A percentile compares a stretch with the other conserved stretches of the same genome.
Conservation (phyloP, 1,140 invertebrate species). For the Globodera rostochiensis region DNA sequence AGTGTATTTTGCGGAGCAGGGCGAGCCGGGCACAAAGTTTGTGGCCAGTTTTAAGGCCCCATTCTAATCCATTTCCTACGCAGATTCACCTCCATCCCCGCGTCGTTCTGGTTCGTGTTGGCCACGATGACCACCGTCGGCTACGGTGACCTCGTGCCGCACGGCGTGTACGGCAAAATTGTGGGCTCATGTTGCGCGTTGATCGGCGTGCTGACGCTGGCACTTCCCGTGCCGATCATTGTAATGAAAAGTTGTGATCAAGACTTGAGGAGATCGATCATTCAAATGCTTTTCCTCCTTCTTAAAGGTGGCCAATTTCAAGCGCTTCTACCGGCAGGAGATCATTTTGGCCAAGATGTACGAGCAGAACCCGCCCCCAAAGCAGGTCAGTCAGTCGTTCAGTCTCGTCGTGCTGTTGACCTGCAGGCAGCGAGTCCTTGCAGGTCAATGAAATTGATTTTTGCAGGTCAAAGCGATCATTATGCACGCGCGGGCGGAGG, state of each 20-base stretch:
- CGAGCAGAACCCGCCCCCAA: constrained; percentile 64
- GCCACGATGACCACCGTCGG: constrained; percentile 64
- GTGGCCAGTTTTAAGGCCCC: constrained; percentile 70
- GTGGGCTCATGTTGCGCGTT: constrained; percentile 84
- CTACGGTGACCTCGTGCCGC: constrained; percentile 72
- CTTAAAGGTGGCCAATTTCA: constrained; percentile 61
- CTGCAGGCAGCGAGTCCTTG: not conserved
- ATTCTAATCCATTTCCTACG: not conserved
- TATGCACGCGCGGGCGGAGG: constrained; percentile 9
- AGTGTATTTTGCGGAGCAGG: constrained; percentile 97
- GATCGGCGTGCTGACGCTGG: constrained; percentile 85
- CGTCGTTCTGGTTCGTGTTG: constrained; percentile 94
- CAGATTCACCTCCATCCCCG: constrained; percentile 95
- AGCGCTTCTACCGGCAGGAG: constrained; percentile 65
- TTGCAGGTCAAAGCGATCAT: not conserved
- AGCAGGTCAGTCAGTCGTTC: not conserved
- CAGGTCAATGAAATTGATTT: not conserved
- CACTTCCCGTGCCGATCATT: constrained; percentile 87
- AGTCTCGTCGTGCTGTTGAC: not conserved
- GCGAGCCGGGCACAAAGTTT: constrained; percentile 91
- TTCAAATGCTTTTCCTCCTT: constrained; percentile 14
- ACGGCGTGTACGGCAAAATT: constrained; percentile 79
- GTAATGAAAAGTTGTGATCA: constrained; percentile 70
- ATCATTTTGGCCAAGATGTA: constrained; percentile 58
- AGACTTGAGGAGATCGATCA: not conserved